Evolutionary conservation across 2,888 invertebrate species (phyloP), one percentile per base, ranked within the genome.

Genomic region (Hyalella azteca): DNA sequence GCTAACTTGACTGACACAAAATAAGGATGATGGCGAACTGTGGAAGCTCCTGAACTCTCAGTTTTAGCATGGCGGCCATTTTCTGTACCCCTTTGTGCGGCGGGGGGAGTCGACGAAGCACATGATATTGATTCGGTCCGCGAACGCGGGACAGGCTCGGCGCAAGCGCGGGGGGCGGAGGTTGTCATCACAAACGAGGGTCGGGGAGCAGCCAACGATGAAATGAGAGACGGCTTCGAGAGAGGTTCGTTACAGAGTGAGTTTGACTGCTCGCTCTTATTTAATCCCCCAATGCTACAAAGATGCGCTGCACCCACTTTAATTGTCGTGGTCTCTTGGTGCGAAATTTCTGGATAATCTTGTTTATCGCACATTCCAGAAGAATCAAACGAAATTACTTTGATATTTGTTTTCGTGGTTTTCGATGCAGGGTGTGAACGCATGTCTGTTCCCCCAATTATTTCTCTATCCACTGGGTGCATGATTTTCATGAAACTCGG

Each of bases 111-210:
- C 19, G 66, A 36, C 2, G 45, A 45, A 15, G 15, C 45, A 45
- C 45, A n/a, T n/a, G 54, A 13, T 66, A 66, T 66, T 36, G 66
- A 66, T 66, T 36, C 66, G 36, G 36, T n/a, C 66, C 36, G 66
- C 19, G 29, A 13, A 32, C 66, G 22, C 36, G 66, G 29, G 66
- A 39, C 36, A 29, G 36, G 5, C 9, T 3, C 1, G n/a, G 39
- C n/a, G n/a, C n/a, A n/a, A n/a, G n/a, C n/a, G n/a, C n/a, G n/a
- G 29, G 66, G 66, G 66, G 36, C n/a, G 19, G 32, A 19, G n/a
- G 66, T 3, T 29, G 36, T 36, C 32, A 36, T n/a, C 66, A 22
- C 66, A 15, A 19, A 15, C 11, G 66, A 7, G 26, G 19, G 36
- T 36, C 29, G 54, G 22, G 29, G 29, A 29, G 29, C 66, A 29